Base-by-base conservation (phyloP, 2,797 vertebrate species). In the Eremophila alpestris region DNA sequence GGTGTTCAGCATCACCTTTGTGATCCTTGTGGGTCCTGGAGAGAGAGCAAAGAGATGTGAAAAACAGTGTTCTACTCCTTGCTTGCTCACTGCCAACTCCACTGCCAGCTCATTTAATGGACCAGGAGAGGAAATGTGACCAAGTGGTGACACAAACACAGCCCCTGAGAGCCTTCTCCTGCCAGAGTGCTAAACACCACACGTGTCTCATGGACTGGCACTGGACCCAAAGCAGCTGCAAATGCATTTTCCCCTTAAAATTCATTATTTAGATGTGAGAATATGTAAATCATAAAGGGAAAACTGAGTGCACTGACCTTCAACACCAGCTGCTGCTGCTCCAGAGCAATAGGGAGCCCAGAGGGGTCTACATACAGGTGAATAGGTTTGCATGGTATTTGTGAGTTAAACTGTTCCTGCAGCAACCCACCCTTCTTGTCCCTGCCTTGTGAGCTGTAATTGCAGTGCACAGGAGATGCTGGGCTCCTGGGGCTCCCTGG, bases 191-290 rank as follows among this genome's bases (percentile, higher is more conserved):
- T 78, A 86, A 55, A 29, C n/a, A 45, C 29, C 36, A n/a, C 0
- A 0, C 3, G 13, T 46, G 21, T 38, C 52, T 58, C 18, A 29
- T 0, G 17, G 36, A 24, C 59, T n/a, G 27, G 29, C 27, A 20
- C 43, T 20, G 48, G 9, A 30, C 69, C 19, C 62, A 91, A 30
- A 73, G 13, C n/a, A 63, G 27, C 63, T 90, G 32, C 62, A 84
- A 88, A 75, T 3, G 10, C 14, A 2, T 59, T 71, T 87, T 34
- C 23, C 43, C 27, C 13, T 0, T 7, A 45, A 36, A 73, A 55
- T 62, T 62, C 38, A 27, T 82, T 67, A 36, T 79, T 94, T 63
- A 48, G 29, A 29, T 64, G 36, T 59, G 26, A 68, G 17, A 60
- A 63, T 26, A 60, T n/a, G 36, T 64, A 91, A 92, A 88, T 52